Percentiles rank a stretch among this genome's conserved stretches.
Evolutionary conservation across 2,113 vertebrate species (phyloP).

Genomic region (Mohoua ochrocephala): DNA sequence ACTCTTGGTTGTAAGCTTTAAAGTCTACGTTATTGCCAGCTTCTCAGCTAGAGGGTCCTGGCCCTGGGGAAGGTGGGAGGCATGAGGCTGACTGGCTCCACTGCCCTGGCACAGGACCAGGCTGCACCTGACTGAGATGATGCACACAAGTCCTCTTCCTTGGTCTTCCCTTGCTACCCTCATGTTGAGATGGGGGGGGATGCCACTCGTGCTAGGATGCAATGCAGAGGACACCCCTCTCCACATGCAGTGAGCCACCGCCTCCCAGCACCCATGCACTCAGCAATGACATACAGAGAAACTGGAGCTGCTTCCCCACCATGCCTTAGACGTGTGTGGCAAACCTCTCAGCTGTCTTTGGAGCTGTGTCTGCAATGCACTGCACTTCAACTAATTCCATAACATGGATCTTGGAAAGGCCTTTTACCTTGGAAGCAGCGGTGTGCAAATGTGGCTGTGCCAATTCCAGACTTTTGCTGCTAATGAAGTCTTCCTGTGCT

Average conservation of each 20-base stretch:
- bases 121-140: neutral
- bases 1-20: neutral
- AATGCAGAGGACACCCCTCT: neutral
- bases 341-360: neutral
- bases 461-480: neutral
- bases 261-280: neutral
- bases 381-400: neutral
- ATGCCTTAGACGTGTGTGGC: neutral
- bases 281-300: neutral
- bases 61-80: neutral
- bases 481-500: neutral
- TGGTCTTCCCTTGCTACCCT: neutral
- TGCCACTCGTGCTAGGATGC: too few species aligned
- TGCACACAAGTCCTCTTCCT: neutral
- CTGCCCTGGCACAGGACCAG: neutral
- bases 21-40: neutral
- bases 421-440: neutral
- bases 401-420: neutral
- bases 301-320: neutral
- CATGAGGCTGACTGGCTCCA: neutral
- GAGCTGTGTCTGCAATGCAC: neutral
- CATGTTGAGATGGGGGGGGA: rapidly evolving
- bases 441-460: neutral
- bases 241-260: neutral
- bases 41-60: neutral